A percentile compares a stretch with the other conserved stretches of the same genome.
These are phyloP conservation scores for Ceryle rudis DNA, from an alignment of 2,797 vertebrate species.

Conservation along the genomic window DNA sequence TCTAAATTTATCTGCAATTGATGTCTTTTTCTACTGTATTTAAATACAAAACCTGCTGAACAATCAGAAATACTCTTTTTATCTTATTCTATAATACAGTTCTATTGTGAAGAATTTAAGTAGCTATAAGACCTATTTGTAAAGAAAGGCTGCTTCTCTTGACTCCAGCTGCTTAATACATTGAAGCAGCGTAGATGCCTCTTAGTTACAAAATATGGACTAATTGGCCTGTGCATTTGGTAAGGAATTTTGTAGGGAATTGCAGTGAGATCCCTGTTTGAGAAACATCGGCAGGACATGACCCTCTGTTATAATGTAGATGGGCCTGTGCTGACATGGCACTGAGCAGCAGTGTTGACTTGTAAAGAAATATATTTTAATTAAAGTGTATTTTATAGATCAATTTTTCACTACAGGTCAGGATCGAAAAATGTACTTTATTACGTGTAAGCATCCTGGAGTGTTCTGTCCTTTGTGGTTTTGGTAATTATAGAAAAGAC, in stretches of 20 bases:
- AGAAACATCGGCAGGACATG: neutral
- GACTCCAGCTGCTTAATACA: neutral
- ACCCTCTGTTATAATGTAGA: neutral
- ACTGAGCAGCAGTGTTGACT: neutral
- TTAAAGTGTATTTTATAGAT: neutral
- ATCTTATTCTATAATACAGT: neutral
- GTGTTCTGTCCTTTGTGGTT: neutral
- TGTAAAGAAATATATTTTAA: neutral
- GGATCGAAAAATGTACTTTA: neutral
- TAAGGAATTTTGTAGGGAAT: neutral
- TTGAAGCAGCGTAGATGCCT: neutral
- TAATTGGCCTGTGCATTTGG: neutral
- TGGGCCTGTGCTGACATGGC: neutral
- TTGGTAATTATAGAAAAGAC: neutral
- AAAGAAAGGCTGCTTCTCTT: neutral
- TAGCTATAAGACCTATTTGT: neutral
- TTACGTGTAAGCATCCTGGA: neutral
- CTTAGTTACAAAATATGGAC: neutral
- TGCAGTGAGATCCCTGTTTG: neutral
- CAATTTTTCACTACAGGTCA: neutral
- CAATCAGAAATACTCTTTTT: neutral
- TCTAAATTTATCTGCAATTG: neutral
- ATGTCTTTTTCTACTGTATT: neutral
- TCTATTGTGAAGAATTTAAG: neutral
- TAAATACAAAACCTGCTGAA: neutral